Conservation (phyloP, 2,797 vertebrate genomes). For the Acrocephalus scirpaceus region DNA sequence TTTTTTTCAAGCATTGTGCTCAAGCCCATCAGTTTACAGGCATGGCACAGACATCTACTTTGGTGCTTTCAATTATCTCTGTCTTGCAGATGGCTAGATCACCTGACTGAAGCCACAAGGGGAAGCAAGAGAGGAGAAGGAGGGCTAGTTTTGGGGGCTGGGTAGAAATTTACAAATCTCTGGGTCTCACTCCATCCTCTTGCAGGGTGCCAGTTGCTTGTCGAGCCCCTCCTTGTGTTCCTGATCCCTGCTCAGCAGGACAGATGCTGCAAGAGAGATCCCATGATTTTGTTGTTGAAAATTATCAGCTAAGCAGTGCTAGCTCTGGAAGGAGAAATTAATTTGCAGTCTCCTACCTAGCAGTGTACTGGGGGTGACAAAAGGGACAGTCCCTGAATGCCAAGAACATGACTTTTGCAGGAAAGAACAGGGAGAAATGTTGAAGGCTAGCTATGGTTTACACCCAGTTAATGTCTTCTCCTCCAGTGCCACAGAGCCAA, state of each 20-base stretch:
- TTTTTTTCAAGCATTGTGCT: neutral
- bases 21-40: neutral
- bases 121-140: neutral
- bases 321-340: neutral
- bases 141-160: neutral
- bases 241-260: neutral
- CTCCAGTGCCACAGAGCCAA: neutral
- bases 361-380: rapidly evolving
- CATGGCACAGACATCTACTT: neutral
- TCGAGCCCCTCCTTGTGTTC: neutral
- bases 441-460: neutral
- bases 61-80: neutral
- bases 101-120: neutral
- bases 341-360: neutral
- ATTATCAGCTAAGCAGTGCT: neutral
- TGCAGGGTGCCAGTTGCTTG: neutral
- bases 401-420: neutral
- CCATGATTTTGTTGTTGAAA: neutral
- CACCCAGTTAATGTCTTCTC: neutral
- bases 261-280: neutral
- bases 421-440: neutral
- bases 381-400: neutral
- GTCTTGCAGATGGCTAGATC: neutral
- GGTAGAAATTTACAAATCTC: neutral
- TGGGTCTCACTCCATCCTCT: neutral